These are phyloP conservation scores for Lampris incognitus DNA, from an alignment of 2,113 vertebrate species.

Conservation along the genomic window DNA sequence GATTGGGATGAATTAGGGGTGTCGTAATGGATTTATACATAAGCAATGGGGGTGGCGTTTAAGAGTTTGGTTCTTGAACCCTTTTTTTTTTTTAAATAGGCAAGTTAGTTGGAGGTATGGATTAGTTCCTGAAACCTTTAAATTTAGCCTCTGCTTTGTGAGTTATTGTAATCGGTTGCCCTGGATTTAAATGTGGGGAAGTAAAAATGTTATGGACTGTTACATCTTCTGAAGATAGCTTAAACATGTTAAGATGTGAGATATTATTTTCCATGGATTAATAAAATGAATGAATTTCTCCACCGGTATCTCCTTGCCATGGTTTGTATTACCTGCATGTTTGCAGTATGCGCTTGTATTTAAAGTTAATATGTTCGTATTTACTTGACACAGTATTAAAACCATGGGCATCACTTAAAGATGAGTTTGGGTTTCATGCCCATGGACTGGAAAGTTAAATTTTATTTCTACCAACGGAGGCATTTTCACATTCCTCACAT, in stretches of 20 bases:
- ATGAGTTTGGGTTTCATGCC: neutral
- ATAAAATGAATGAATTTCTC: slow-evolving; percentile 80
- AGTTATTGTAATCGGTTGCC: slow-evolving; percentile 38
- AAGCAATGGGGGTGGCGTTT: slow-evolving; percentile 26
- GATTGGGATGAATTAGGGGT: slow-evolving; percentile 22
- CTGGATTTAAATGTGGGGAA: slow-evolving; percentile 43
- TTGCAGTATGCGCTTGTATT: neutral
- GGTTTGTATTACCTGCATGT: slow-evolving; percentile 14
- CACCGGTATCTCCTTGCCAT: slow-evolving; percentile 37
- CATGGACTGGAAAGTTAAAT: neutral
- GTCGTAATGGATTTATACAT: slow-evolving; percentile 50
- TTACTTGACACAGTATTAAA: neutral
- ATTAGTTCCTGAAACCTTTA: slow-evolving; percentile 22
- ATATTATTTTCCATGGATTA: slow-evolving; percentile 79
- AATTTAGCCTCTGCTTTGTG: slow-evolving; percentile 35
- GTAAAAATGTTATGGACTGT: slow-evolving; percentile 62
- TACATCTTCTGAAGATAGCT: slow-evolving; percentile 63
- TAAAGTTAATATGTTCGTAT: neutral
- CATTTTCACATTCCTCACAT: neutral
- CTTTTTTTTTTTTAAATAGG: slow-evolving; percentile 23
- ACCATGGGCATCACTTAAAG: no score
- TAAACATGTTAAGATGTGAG: slow-evolving; percentile 76
- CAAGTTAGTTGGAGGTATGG: slow-evolving; percentile 21
- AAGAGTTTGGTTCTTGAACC: slow-evolving; percentile 28
- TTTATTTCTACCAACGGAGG: neutral